phyloP scores from a whole-genome alignment of 2,797 vertebrate species.

The Mormyrus hasselquistii region DNA sequence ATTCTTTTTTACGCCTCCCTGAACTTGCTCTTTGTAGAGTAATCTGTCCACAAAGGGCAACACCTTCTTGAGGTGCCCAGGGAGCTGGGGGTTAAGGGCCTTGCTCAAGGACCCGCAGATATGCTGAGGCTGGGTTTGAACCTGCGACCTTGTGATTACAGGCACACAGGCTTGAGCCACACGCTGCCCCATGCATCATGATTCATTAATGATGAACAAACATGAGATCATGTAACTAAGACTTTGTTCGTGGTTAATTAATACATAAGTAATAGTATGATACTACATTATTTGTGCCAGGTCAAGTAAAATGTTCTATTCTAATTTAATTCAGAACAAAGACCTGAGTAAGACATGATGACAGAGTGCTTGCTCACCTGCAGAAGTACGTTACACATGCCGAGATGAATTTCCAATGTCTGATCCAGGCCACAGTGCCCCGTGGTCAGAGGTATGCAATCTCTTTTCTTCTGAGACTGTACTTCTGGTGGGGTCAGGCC shows the following conservation, averaged over 20 bases:
- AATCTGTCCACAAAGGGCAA: no score
- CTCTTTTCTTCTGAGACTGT: conserved; percentile 42
- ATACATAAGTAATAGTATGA: background rate
- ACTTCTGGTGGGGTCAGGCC: conserved; percentile 45
- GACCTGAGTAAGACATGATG: background rate
- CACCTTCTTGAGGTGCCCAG: no score
- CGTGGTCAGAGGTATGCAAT: conserved; percentile 59
- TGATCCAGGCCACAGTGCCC: conserved; percentile 72
- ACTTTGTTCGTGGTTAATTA: background rate
- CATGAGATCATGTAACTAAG: background rate
- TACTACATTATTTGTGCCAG: background rate
- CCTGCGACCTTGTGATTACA: no score
- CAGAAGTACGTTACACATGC: conserved; percentile 72
- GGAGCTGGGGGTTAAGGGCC: no score
- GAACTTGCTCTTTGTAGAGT: no score
- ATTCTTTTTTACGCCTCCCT: no score
- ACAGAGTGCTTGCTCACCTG: conserved; percentile 53
- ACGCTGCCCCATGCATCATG: background rate
- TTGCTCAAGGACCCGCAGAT: no score
- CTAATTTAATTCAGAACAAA: background rate
- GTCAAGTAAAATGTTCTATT: background rate
- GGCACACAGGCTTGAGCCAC: no score
- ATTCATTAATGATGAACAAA: background rate
- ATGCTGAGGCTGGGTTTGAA: no score
- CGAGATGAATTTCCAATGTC: conserved; percentile 73